phyloP scores from a whole-genome alignment of 2,113 vertebrate species.

The Microcebus murinus region DNA sequence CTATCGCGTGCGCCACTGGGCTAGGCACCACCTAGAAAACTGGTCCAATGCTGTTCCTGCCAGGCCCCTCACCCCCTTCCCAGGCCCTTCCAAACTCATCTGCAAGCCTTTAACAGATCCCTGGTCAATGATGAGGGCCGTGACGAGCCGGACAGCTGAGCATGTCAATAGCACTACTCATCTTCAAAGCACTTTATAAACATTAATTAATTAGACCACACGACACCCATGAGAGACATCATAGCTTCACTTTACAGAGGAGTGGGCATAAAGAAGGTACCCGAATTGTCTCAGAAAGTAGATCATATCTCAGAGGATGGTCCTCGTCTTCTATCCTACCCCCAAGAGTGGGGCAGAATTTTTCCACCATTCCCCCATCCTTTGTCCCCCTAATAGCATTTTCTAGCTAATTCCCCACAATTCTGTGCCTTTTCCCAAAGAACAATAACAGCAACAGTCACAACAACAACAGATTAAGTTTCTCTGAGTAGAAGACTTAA shows the following conservation, averaged over 20 bases:
- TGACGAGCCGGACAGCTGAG: not conserved
- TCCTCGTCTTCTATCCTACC: not conserved
- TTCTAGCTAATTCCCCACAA: not conserved
- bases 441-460: not conserved
- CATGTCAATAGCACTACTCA: not conserved
- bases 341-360: not conserved
- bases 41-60: not conserved
- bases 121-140: not conserved
- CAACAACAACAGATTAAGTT: slow-evolving; percentile 11
- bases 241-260: not conserved
- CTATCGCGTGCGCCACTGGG: not conserved
- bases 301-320: not conserved
- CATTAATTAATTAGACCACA: slow-evolving; percentile 13
- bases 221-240: not conserved
- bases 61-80: not conserved
- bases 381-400: not conserved
- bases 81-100: not conserved
- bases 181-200: slow-evolving; percentile 41
- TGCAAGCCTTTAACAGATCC: not conserved
- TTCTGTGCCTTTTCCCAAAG: slow-evolving; percentile 15
- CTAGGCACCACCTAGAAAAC: not conserved
- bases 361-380: not conserved
- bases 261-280: not conserved
- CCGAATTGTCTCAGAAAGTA: not conserved
- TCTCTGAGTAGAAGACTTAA: slow-evolving; percentile 56